Evolutionary conservation across 2,888 invertebrate species (phyloP).

Genomic region (Entomobrya proxima): DNA sequence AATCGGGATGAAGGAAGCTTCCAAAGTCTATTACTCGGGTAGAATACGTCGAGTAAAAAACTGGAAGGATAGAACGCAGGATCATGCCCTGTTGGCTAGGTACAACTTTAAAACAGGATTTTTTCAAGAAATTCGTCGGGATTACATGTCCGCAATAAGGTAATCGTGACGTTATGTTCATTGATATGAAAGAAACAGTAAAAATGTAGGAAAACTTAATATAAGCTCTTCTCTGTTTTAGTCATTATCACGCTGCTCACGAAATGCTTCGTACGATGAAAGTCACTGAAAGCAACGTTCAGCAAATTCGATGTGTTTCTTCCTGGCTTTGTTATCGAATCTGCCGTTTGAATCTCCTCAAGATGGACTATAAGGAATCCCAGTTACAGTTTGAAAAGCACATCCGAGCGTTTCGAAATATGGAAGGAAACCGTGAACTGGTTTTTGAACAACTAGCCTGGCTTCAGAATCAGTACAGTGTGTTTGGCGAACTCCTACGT

Average conservation of each 20-base stretch:
- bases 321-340: constrained; percentile 97
- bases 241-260: constrained; percentile 72
- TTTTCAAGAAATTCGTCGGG: constrained; percentile 94
- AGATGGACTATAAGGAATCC: constrained; percentile 94
- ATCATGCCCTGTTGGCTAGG: constrained; percentile 93
- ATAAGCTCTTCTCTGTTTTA: too few relatives aligned
- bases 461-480: constrained; percentile 90
- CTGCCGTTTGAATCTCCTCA: constrained; percentile 91
- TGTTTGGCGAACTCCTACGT: constrained; percentile 72
- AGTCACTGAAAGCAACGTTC: constrained; percentile 87
- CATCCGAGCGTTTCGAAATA: constrained; percentile 90
- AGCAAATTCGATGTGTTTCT: constrained; percentile 96
- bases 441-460: constrained; percentile 97
- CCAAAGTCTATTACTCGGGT: constrained; percentile 69
- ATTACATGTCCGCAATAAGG: constrained; percentile 85
- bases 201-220: neutral
- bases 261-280: constrained; percentile 69
- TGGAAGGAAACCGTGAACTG: constrained; percentile 88
- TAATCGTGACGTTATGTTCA: too few relatives aligned
- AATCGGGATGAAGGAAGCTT: constrained; percentile 67
- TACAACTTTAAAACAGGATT: constrained; percentile 99
- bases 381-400: constrained; percentile 95
- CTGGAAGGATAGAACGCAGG: constrained; percentile 92
- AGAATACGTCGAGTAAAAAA: constrained; percentile 79
- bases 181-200: too few relatives aligned